Base-by-base conservation (phyloP, 2,888 invertebrate species). In the Mesorhabditis belari region DNA sequence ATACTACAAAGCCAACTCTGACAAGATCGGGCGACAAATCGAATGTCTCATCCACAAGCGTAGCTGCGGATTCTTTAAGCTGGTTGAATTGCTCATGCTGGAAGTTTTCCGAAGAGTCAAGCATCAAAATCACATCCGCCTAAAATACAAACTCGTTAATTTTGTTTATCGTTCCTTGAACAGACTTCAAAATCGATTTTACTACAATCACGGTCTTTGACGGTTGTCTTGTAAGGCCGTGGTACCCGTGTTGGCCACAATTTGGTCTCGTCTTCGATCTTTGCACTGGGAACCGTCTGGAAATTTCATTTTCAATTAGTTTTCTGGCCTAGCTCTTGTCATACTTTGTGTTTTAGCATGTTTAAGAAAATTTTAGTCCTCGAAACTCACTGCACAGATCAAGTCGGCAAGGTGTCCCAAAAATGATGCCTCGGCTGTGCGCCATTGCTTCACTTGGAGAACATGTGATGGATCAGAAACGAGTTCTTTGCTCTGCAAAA, bases 71-170 rank as follows among this genome's bases (percentile, higher is more conserved):
- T 55, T 80, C 79, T 27, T 75, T 73, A 62, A 76, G 66, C 19
- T 64, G 69, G 3, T 62, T 64, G 56, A 78, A 79, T 26, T 77
- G 71, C 26, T 71, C 70, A n/a, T 67, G 56, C 24, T 64, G 60
- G 64, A 79, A 77, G 57, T 77, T 79, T 57, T 74, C 74, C 12
- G 79, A 79, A 1, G 77, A 75, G 60, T 79, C 79, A n/a, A 79
- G 58, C 44, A 77, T 72, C 12, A 79, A 64, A 50, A 79, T 70
- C n/a, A 79, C 67, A 51, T 79, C 79, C 6, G 74, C 67, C 66
- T 72, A 58, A 28, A 60, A n/a, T 5, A 3, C 9, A 44, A 3
- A 19, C 21, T 27, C 6, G 29, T 3, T 49, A 6, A 49, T 21
- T 1, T 17, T 12, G 9, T 12, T 24, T n/a, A 35, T 9, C 12